Percentiles rank a stretch among this genome's conserved stretches.
phyloP scores from a whole-genome alignment of 2,797 vertebrate genomes.

The Setipinna tenuifilis region DNA sequence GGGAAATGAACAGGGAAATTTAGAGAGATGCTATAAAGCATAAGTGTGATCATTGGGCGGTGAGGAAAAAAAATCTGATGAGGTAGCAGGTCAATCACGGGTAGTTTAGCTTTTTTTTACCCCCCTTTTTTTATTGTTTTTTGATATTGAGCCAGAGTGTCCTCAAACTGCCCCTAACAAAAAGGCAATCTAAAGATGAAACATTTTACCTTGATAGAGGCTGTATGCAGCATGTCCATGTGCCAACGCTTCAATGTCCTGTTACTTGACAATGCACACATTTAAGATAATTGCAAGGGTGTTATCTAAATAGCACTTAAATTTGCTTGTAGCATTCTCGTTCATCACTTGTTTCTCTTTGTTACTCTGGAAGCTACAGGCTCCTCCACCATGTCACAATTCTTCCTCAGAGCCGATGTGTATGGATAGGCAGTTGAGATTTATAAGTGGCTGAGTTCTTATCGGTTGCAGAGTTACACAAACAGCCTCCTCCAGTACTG shows the following conservation, averaged over 20 bases:
- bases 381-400: not conserved
- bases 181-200: not conserved
- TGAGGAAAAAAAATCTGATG: constrained; percentile 1
- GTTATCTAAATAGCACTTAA: constrained; percentile 2
- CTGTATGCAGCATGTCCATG: not conserved
- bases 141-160: not conserved
- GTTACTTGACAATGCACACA: not conserved
- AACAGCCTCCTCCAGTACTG: not conserved
- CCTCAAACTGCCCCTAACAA: not conserved
- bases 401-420: not conserved
- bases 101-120: not conserved
- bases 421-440: not conserved
- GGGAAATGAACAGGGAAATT: constrained; percentile 30
- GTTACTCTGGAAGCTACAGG: not conserved
- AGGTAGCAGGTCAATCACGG: constrained; percentile 15
- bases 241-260: not conserved
- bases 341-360: not conserved
- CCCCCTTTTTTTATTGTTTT: not conserved
- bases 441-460: constrained; percentile 14
- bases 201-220: not conserved
- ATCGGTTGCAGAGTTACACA: not conserved
- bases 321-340: not conserved
- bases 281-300: not conserved
- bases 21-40: constrained; percentile 28
- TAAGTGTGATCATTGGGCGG: constrained; percentile 5